Percentiles rank a stretch among this genome's conserved stretches.
phyloP scores from a whole-genome alignment of 2,797 vertebrate species.

The Gallinago nigripennis region DNA sequence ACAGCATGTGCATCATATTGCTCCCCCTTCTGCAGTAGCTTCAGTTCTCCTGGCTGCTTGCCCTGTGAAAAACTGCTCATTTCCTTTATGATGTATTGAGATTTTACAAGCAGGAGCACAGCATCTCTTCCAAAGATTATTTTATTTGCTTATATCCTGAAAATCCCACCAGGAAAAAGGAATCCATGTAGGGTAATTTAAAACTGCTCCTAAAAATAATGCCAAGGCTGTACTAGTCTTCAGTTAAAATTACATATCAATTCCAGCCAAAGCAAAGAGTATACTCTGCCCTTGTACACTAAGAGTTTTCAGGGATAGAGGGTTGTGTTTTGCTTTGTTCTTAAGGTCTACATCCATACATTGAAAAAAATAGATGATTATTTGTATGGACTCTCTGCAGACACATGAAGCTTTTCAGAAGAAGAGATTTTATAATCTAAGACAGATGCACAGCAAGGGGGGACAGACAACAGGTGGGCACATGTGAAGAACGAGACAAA shows the following conservation, averaged over 20 bases:
- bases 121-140: conserved; percentile 42
- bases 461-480: background rate
- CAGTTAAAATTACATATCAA: conserved; percentile 3
- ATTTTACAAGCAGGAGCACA: conserved; percentile 37
- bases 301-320: background rate
- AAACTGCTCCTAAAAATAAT: conserved; percentile 17
- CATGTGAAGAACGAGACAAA: background rate
- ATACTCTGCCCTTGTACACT: background rate
- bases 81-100: conserved; percentile 9
- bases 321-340: background rate
- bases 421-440: background rate
- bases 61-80: background rate
- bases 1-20: background rate
- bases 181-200: conserved; percentile 37
- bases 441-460: background rate
- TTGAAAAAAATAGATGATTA: background rate
- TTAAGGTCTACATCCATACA: background rate
- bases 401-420: background rate
- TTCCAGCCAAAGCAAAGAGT: background rate
- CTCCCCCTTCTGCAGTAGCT: conserved; percentile 16
- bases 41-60: background rate
- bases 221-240: background rate
- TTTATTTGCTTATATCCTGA: conserved; percentile 43
- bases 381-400: background rate
- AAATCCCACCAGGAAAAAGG: conserved; percentile 53